Evolutionary conservation across 2,113 vertebrate genomes (phyloP).

Genomic region (Micronycteris hirsuta): DNA sequence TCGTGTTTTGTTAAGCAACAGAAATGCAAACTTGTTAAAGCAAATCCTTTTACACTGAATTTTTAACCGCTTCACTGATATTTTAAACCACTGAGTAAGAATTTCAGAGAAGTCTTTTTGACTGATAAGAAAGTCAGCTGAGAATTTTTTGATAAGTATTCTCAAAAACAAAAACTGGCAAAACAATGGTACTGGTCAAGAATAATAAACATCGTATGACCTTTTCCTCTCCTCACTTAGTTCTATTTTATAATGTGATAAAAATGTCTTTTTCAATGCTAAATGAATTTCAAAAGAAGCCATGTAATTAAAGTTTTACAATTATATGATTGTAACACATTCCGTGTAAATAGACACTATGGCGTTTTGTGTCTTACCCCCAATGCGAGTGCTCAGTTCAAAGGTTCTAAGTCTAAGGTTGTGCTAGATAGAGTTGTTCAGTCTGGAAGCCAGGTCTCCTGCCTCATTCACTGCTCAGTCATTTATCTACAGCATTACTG

Average conservation of each 20-base stretch:
- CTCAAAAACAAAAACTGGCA: conserved; percentile 79
- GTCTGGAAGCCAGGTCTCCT: not conserved
- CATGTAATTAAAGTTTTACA: conserved; percentile 67
- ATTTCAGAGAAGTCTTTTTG: conserved; percentile 82
- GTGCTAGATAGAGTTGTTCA: not conserved
- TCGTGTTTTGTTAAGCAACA: conserved; percentile 63
- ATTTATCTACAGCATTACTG: not conserved
- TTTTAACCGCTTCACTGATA: conserved; percentile 69
- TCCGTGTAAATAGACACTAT: not conserved
- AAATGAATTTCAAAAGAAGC: conserved; percentile 68
- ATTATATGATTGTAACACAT: not conserved
- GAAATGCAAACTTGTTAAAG: conserved; percentile 69
- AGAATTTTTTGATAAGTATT: conserved; percentile 86
- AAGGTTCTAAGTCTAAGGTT: not conserved
- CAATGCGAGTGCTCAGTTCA: not conserved
- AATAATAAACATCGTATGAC: conserved; percentile 82
- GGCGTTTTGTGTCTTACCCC: not conserved
- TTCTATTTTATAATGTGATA: conserved; percentile 53
- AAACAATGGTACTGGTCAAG: conserved; percentile 82
- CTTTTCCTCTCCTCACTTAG: conserved; percentile 72
- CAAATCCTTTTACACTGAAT: not conserved
- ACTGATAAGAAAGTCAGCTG: conserved; percentile 78
- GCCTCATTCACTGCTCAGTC: not conserved
- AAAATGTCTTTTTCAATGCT: conserved; percentile 50
- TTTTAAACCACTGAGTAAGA: conserved; percentile 62